Percentiles rank a stretch among this genome's conserved stretches.
phyloP scores from a whole-genome alignment of 2,113 vertebrate genomes.

The Ascaphus truei region DNA sequence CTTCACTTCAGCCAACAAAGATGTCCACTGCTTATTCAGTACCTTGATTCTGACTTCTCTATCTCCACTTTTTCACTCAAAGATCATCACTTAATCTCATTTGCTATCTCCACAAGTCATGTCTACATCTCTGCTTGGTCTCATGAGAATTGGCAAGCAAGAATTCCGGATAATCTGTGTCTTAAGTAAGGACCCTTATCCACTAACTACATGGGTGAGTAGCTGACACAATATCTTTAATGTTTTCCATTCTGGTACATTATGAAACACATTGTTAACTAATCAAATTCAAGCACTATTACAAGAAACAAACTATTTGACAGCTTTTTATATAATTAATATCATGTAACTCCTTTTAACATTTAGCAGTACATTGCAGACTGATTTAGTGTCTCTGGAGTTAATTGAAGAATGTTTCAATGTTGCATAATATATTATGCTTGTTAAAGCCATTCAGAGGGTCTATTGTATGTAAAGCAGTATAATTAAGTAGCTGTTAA shows the following conservation, averaged over 20 bases:
- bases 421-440: background rate
- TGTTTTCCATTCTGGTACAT: background rate
- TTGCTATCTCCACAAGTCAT: slow-evolving; percentile 10
- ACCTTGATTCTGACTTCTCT: too few species aligned
- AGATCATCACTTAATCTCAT: too few species aligned
- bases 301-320: slow-evolving; percentile 8
- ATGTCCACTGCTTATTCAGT: too few species aligned
- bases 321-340: background rate
- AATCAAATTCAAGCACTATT: background rate
- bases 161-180: slow-evolving; percentile 6
- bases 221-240: background rate
- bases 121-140: slow-evolving; percentile 14
- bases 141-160: slow-evolving; percentile 19
- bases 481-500: slow-evolving; percentile 16
- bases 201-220: slow-evolving; percentile 6
- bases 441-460: background rate
- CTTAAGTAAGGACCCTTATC: background rate
- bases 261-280: background rate
- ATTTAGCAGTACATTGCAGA: background rate
- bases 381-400: background rate
- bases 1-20: too few species aligned
- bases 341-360: background rate
- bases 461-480: background rate
- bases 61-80: too few species aligned
- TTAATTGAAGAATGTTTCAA: slow-evolving; percentile 5